Conservation (phyloP, 2,113 vertebrate genomes). For the Laticauda colubrina region DNA sequence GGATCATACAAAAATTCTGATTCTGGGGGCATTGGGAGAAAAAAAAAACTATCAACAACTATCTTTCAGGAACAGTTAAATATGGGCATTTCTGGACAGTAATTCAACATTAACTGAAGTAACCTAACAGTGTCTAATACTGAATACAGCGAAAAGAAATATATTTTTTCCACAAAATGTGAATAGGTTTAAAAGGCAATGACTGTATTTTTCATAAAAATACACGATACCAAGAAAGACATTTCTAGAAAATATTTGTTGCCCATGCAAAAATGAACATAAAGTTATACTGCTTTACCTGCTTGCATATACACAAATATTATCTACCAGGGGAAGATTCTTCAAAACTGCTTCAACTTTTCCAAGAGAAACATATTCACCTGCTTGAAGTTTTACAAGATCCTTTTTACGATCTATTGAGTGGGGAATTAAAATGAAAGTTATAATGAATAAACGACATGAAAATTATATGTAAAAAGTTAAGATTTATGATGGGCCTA, state of each 20-base stretch:
- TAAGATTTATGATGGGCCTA: background rate
- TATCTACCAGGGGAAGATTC: constrained; percentile 89
- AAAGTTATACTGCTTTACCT: constrained; percentile 73
- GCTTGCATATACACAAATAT: constrained; percentile 95
- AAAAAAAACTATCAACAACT: background rate
- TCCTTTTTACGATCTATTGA: constrained; percentile 92
- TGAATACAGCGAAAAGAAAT: background rate
- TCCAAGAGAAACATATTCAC: constrained; percentile 94
- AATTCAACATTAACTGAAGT: background rate
- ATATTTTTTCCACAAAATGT: background rate
- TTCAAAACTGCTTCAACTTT: constrained; percentile 94
- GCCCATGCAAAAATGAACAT: background rate
- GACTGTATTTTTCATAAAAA: background rate
- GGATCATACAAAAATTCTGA: background rate
- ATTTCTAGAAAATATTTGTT: background rate
- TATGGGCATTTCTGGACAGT: background rate
- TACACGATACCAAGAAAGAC: background rate
- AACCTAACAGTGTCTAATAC: background rate
- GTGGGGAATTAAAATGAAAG: constrained; percentile 5
- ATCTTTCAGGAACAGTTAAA: background rate
- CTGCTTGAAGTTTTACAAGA: constrained; percentile 93
- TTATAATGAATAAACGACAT: fast-evolving
- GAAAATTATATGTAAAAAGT: background rate
- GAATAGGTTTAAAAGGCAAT: background rate
- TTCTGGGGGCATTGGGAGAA: background rate